Base-by-base conservation (phyloP, 2,888 invertebrate genomes). In the Troides oblongomaculatus region DNA sequence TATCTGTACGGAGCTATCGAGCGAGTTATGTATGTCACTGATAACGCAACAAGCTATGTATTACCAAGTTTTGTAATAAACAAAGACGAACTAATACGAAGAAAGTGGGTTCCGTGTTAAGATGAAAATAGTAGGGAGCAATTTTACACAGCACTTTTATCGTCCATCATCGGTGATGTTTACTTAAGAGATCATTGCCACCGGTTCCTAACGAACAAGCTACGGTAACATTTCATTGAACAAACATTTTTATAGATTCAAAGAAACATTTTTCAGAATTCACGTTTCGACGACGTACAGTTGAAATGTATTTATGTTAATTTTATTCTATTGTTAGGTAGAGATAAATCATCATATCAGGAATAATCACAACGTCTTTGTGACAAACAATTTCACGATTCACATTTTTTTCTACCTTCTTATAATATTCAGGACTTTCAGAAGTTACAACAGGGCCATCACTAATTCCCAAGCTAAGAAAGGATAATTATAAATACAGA, bases 1-100 rank as follows among this genome's bases (percentile, higher is more conserved):
- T 92, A 92, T 92, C 92, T 82, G 76, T 60, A 76, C 77, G 77
- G 76, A 77, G 82, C 81, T 90, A 89, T 89, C 90, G 81, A 82
- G 81, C 79, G 77, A 75, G 83, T 84, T 90, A 91, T 89, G 87
- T 92, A 81, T 91, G 92, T 88, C 91, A 91, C 84, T 84, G 90
- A 92, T 90, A 90, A 74, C 77, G 79, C 76, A 77, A 75, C 78
- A 77, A 81, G 81, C 83, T 82, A 78, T 81, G 83, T 81, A 84
- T 81, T 84, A 81, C 83, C 18, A 53, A 53, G 57, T 80, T 82
- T 83, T 76, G 74, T 78, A 79, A 77, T 77, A 78, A 81, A 85
- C 81, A 84, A 83, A 81, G 78, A 78, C 76, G 72, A 70, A 75
- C 72, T 72, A 70, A 72, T 75, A 65, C 30, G 58, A 69, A 65